Base-by-base conservation (phyloP, 2,113 vertebrate genomes). In the Ploceus nigricollis region DNA sequence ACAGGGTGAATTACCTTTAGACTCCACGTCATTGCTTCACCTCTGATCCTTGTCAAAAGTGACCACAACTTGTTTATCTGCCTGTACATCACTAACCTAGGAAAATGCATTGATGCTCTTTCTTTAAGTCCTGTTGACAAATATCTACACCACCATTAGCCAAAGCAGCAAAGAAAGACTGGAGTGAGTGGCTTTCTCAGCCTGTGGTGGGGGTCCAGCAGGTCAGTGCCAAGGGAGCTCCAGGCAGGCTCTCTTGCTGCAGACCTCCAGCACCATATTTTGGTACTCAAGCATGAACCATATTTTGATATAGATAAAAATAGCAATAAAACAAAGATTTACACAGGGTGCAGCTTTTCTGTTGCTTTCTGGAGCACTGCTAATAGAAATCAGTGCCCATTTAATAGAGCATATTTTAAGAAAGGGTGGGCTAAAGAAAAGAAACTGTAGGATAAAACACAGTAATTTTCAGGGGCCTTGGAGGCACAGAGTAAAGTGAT, bases 41-140 rank as follows among this genome's bases (percentile, higher is more conserved):
- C 89, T 89, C 91, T 86, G 77, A 75, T 70, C 80, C 77, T 79
- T 86, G 79, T 81, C 82, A 70, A 56, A 71, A 78, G 79, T 66
- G 90, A 50, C 92, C 85, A 75, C 35, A 58, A 56, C 72, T 84
- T 81, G 54, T 77, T 77, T 83, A 45, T 60, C 70, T 51, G 47
- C 23, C 82, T 83, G 76, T 56, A 71, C 89, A 78, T 78, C 87
- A 71, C 69, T 30, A 68, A 64, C 51, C 58, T 18, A 84, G 68
- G 77, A 79, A 94, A 91, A 89, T 8, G 45, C 81, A 42, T 11
- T 13, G 28, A 30, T 75, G 53, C 69, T 92, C 51, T 89, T 87
- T 19, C 72, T 64, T 44, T 44, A 66, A 45, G 48, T n/a, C 64
- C 40, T 45, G 20, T 18, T 91, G 83, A 23, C 65, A 57, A 10